Evolutionary conservation across 2,888 invertebrate genomes (phyloP), one percentile per base, ranked within the genome.

Genomic region (Trissolcus brochymenae): DNA sequence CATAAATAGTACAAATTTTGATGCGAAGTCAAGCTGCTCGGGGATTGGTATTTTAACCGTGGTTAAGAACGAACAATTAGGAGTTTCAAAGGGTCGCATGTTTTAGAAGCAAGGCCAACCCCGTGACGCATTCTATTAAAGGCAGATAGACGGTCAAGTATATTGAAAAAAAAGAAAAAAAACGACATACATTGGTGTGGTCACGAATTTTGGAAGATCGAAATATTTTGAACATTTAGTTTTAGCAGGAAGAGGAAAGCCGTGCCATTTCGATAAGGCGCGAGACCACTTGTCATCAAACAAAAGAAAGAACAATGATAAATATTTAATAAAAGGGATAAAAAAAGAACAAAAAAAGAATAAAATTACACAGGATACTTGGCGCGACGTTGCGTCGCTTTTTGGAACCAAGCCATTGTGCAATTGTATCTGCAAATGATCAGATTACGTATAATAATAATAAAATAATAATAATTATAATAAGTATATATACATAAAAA

Each of bases 1-100:
- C 50, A 65, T 76, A 50, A 79, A 83, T 81, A 82, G 82, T 82
- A 83, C 82, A 84, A 83, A 82, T 81, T 35, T 78, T 54, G 73
- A 78, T 61, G 67, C 51, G 61, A 77, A 68, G 71, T 78, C 78
- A 66, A 43, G 25, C 43, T 43, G 53, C 54, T 46, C 67, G 56
- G 49, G 59, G 77, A 53, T 61, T 75, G 64, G 57, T 19, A 6
- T 67, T 67, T 67, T 74, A 73, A 19, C 29, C 13, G 40, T 25
- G 53, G 57, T 21, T 17, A 17, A 51, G 50, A n/a, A 17, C 1
- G 43, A 41, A 50, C 14, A 29, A 19, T 7, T 14, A 19, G 16
- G n/a, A 19, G 14, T 51, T 51, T 51, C 17, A 51, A 19, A 19
- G 19, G 4, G 46, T 16, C 46, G 35, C 35, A 11, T 11, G 11